Conservation (phyloP, 2,797 vertebrate genomes). For the Taenioides sp. region DNA sequence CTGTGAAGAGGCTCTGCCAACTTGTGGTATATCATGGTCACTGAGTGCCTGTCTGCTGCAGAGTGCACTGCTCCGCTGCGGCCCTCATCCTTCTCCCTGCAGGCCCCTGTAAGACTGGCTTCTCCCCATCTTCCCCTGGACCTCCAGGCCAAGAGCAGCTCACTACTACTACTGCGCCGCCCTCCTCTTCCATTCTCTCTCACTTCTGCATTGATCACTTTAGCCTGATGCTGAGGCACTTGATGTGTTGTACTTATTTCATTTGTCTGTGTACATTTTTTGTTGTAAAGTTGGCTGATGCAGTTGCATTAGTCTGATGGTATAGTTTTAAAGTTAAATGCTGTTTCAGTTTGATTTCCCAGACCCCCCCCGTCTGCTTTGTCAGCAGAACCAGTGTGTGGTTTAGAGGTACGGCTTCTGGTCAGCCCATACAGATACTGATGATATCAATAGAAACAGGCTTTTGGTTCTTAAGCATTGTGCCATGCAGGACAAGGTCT, state of each 20-base stretch:
- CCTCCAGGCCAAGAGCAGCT: slow-evolving; percentile 70
- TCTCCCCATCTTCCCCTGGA: slow-evolving; percentile 36
- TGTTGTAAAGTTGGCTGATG: slow-evolving; percentile 59
- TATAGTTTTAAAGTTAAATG: slow-evolving; percentile 52
- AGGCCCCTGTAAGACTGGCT: slow-evolving; percentile 59
- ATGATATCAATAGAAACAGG: slow-evolving; percentile 24
- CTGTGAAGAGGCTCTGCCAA: slow-evolving; percentile 68
- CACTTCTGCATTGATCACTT: slow-evolving; percentile 80
- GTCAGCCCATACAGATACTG: slow-evolving; percentile 34
- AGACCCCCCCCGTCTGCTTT: slow-evolving; percentile 60
- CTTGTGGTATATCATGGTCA: slow-evolving; percentile 79
- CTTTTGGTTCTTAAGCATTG: slow-evolving; percentile 6
- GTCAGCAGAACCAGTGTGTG: slow-evolving; percentile 41
- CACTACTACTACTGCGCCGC: slow-evolving; percentile 76
- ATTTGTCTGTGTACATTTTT: slow-evolving; percentile 69
- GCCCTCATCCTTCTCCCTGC: slow-evolving; percentile 63
- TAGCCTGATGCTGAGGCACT: slow-evolving; percentile 72
- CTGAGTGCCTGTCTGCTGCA: slow-evolving; percentile 83
- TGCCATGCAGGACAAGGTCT: slow-evolving; percentile 21
- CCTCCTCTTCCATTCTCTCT: slow-evolving; percentile 57
- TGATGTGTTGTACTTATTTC: slow-evolving; percentile 47
- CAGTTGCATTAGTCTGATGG: slow-evolving; percentile 71
- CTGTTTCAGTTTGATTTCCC: slow-evolving; percentile 72
- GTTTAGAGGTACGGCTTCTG: slow-evolving; percentile 42
- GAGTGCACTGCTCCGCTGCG: slow-evolving; percentile 69